Base-by-base conservation (phyloP, 2,113 vertebrate species). In the Riparia riparia region DNA sequence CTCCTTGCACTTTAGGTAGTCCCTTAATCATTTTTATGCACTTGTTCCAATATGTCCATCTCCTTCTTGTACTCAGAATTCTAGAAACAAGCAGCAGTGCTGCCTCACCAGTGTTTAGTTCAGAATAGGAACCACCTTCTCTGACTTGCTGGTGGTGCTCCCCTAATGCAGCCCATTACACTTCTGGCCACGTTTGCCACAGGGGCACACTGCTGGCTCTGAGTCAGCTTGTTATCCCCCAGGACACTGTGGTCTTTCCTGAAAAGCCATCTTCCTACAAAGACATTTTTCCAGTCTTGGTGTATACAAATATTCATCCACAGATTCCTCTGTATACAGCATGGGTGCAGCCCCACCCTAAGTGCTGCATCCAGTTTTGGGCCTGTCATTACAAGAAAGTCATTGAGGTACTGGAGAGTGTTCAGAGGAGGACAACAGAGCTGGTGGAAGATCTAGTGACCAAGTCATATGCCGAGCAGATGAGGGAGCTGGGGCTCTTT, bases 81-180 rank as follows among this genome's bases (percentile, higher is more conserved):
- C 28, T 37, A 51, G 13, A 31, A 87, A 84, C 1, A 1, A 9
- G 20, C 9, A 61, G 11, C 5, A 29, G 31, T 19, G 8, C 6
- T 72, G 8, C 28, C 24, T 82, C 24, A 47, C 7, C 41, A 37
- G 14, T 37, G 20, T 3, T 13, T 37, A 70, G 24, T 3, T 66
- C 37, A 73, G 41, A 42, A 32, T 7, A 26, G 71, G 32, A 37
- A 78, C 53, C 9, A 24, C 21, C 5, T 71, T 28, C 20, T 51
- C 17, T 18, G 32, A 34, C 26, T 14, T 17, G 17, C 20, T 64
- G 14, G 17, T 28, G 31, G 37, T 71, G 7, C 2, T 69, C 5
- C 10, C 14, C 9, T 49, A 44, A 69, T 0, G 0, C 11, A 53
- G 6, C 10, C 51, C 8, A 12, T 60, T 32, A 31, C 5, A 6